Base-by-base conservation (phyloP, 2,888 invertebrate genomes). In the Gryllus longicercus region DNA sequence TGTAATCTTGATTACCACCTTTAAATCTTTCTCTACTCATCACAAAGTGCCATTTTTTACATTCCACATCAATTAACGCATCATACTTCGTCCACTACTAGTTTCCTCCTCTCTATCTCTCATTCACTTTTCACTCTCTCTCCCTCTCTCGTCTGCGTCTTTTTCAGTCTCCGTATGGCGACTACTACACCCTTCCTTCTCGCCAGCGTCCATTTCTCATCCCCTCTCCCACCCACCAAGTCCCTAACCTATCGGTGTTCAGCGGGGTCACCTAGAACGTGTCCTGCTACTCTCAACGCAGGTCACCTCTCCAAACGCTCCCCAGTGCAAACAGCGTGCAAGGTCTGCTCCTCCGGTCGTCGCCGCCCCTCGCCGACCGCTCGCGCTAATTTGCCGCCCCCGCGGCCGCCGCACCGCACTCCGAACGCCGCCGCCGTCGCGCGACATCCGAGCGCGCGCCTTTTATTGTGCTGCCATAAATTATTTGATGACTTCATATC, bases 361-460 rank as follows among this genome's bases (percentile, higher is more conserved):
- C 63, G 14, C 16, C 63, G 14, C 11, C n/a, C 8, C 16, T 63
- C 63, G 63, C 14, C 1, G n/a, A 5, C n/a, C n/a, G 63, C n/a
- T 16, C 63, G 16, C 63, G 63, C n/a, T 63, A 63, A 63, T 63
- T 63, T 63, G 63, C 63, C 63, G n/a, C 63, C n/a, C 14, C 63
- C 63, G 1, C 63, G 12, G 3, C 63, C n/a, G 0, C 63, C 18
- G 63, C 63, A 2, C 63, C 63, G 8, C 38, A 25, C 25, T 0
- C 63, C 63, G 63, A 63, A n/a, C 63, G 63, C 63, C 63, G 0
- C 16, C 63, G 63, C n/a, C n/a, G 38, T 16, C 14, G 14, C 63
- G 63, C n/a, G 63, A 63, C 63, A 63, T 63, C 63, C n/a, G 63
- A 63, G n/a, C 63, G 63, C 63, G 63, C 63, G 63, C 63, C 63